Base-by-base conservation (phyloP, 2,888 invertebrate species). In the Spisula subtruncata region DNA sequence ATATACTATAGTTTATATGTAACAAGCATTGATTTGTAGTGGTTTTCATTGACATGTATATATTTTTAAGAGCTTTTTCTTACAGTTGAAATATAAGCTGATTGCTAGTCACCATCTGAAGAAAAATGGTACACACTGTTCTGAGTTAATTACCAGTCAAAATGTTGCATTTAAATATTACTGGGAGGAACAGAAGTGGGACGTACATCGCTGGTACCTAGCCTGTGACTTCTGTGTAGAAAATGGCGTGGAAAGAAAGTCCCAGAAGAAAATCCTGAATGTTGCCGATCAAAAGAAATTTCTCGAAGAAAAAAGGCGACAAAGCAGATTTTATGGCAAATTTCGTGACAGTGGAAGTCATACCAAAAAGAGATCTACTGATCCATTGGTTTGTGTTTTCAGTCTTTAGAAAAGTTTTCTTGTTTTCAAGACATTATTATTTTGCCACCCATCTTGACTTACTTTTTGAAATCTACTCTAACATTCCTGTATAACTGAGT, bases 171-270 rank as follows among this genome's bases (percentile, higher is more conserved):
- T 88, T 86, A 89, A 86, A 81, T 91, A 90, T 35, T 91, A 60
- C 75, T 91, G 91, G 91, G 91, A 91, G 25, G 89, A 91, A 46
- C n/a, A 86, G 75, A 87, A 88, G 80, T 89, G 88, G 88, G 91
- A 91, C 71, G 89, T 91, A 5, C 86, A 90, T 54, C 84, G 91
- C 71, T 90, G 75, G 79, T 88, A 88, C 81, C 41, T 56, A 14
- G 83, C 81, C 18, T 81, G 81, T 56, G 80, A 80, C 4, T 8
- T 48, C 2, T 86, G 86, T 56, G 81, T 86, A 0, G 48, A 66
- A 16, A 41, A 48, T 12, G 86, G 81, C 29, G 25, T 81, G 6
- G 86, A 86, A 20, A 14, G 86, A 25, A 81, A 41, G 46, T 66
- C 81, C 8, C 81, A 81, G 46, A 81, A 81, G 41, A 66, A n/a